Base-by-base conservation (phyloP, 1,140 invertebrate species). In the Zaprionus inermis region DNA sequence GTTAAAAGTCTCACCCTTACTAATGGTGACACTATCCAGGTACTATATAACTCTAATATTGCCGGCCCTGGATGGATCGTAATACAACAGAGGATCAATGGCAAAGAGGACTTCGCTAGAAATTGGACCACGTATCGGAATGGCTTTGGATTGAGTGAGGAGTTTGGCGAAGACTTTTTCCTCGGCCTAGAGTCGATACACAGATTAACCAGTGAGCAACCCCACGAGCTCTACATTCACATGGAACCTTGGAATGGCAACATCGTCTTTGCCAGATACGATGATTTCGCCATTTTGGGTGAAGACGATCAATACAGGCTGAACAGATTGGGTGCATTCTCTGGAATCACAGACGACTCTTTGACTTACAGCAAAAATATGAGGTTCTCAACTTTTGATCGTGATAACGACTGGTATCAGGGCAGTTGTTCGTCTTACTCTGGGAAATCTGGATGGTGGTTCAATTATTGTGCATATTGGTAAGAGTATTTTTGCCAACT, bases 171-270 rank as follows among this genome's bases (percentile, higher is more conserved):
- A 32, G 32, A 32, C 32, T 32, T 32, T 11, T 32, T 32, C 10
- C 32, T 32, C 6, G 32, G 32, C 7, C 32, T 32, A 5, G 44
- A 49, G 20, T 22, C 18, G 4, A 49, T 49, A 14, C 16, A 49
- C 18, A 14, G 44, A 14, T 9, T 49, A 22, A 49, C 44, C 44
- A 20, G n/a, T 1, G 16, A 18, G 14, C 44, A 49, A 49, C 44
- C 44, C 18, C 44, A 49, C 44, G 44, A 49, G 18, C 44, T 49
- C 0, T 49, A 49, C 20, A 49, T 49, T 49, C 44, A 49, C 16
- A 49, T 49, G 16, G 44, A 20, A 11, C 5, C 0, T 2, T 9
- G 2, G 0, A 6, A 49, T 49, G 16, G 16, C 5, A 20, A 1
- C n/a, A 18, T 18, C 44, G 2, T 20, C 0, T 18, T 7, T 18